Percentiles rank a stretch among this genome's conserved stretches.
Conservation (phyloP, 2,888 invertebrate genomes). For the Miltochrista miniata region DNA sequence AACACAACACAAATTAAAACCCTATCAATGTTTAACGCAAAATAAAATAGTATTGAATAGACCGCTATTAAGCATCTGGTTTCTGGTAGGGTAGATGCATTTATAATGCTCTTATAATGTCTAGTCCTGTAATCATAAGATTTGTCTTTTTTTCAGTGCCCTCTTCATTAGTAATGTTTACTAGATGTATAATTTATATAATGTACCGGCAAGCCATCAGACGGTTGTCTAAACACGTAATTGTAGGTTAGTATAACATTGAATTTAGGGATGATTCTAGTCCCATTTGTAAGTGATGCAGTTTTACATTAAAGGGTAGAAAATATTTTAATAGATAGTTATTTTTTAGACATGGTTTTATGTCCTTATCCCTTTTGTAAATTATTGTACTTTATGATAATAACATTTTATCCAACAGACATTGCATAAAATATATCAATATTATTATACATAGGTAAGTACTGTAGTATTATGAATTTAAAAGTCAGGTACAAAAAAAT, state of each 20-base stretch:
- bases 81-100: conserved; percentile 73
- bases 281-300: conserved; percentile 2
- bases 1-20: conserved; percentile 56
- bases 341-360: neutral
- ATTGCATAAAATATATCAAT: no score
- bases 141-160: conserved; percentile 80
- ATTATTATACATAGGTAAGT: no score
- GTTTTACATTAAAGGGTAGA: conserved; percentile 9
- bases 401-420: no score
- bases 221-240: conserved; percentile 66
- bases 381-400: no score
- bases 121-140: conserved; percentile 73
- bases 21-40: conserved; percentile 55
- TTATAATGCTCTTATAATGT: conserved; percentile 79
- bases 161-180: conserved; percentile 69
- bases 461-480: no score
- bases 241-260: conserved; percentile 55
- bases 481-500: no score
- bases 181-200: conserved; percentile 67
- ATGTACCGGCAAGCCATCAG: conserved; percentile 56
- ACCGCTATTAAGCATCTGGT: conserved; percentile 63
- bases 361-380: neutral
- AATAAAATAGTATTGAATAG: conserved; percentile 59
- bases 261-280: conserved; percentile 17
- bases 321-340: neutral